A percentile compares a stretch with the other conserved stretches of the same genome.
phyloP scores from a whole-genome alignment of 2,888 invertebrate species.

The Polylopha cassiicola region DNA sequence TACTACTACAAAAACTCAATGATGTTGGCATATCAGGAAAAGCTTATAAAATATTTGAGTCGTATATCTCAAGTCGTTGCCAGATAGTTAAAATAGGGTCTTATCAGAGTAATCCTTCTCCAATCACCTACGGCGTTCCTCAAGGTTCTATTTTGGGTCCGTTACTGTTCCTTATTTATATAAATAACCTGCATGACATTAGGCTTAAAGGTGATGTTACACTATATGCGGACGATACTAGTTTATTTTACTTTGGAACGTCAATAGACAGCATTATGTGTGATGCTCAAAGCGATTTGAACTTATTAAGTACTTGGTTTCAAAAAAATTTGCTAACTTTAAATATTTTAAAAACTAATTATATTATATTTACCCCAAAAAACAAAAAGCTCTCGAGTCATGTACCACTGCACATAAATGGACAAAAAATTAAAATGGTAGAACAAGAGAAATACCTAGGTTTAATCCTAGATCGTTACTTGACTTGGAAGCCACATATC shows the following conservation, averaged over 20 bases:
- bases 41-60: conserved; percentile 17
- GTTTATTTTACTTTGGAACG: background rate
- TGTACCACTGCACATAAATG: conserved; percentile 16
- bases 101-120: conserved; percentile 6
- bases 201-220: background rate
- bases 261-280: conserved; percentile 4
- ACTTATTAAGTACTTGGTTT: conserved; percentile 22
- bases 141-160: conserved; percentile 23
- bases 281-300: conserved; percentile 22
- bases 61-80: conserved; percentile 19
- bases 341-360: conserved; percentile 21
- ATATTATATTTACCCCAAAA: conserved; percentile 21
- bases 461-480: conserved; percentile 21
- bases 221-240: background rate
- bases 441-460: conserved; percentile 27
- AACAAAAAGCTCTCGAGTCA: no score
- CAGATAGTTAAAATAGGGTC: conserved; percentile 22
- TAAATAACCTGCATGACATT: conserved; percentile 3
- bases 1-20: conserved; percentile 16
- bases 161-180: conserved; percentile 16
- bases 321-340: conserved; percentile 23
- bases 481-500: conserved; percentile 25
- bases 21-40: conserved; percentile 16
- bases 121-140: conserved; percentile 19
- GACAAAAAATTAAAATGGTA: conserved; percentile 11